A percentile compares a stretch with the other conserved stretches of the same genome.
Conservation (phyloP, 2,797 vertebrate species). For the Chlorospingus semifuscus region DNA sequence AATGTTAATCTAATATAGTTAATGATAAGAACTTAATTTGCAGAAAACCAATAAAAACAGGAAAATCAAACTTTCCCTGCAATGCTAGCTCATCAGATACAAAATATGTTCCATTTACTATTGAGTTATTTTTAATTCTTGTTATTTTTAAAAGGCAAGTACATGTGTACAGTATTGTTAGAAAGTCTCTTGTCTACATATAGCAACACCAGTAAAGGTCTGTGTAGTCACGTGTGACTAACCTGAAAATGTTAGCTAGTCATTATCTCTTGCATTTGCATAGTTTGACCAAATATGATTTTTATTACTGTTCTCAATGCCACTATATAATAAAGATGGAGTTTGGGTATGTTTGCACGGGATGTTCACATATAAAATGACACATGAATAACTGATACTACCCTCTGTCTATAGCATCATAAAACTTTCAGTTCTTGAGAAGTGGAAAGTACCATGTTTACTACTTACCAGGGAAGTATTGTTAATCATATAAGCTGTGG, state of each 20-base stretch:
- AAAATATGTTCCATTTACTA: background rate
- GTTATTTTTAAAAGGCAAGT: background rate
- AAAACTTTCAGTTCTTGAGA: background rate
- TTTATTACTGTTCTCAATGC: background rate
- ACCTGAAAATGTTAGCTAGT: background rate
- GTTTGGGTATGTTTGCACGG: background rate
- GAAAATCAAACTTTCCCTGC: background rate
- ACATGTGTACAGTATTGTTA: background rate
- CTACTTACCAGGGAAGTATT: background rate
- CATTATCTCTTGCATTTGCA: background rate
- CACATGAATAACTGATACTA: background rate
- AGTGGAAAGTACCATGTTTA: background rate
- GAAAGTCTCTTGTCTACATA: background rate
- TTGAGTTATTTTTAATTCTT: background rate
- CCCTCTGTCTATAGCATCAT: background rate
- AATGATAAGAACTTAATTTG: background rate
- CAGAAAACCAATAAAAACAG: background rate
- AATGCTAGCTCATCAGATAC: background rate
- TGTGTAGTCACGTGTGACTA: background rate
- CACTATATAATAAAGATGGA: background rate
- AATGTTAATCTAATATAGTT: background rate
- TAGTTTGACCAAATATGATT: background rate
- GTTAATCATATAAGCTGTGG: background rate
- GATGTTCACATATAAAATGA: background rate
- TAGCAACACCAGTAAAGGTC: background rate